Base-by-base conservation (phyloP, 2,888 invertebrate genomes). In the Latheticus oryzae region DNA sequence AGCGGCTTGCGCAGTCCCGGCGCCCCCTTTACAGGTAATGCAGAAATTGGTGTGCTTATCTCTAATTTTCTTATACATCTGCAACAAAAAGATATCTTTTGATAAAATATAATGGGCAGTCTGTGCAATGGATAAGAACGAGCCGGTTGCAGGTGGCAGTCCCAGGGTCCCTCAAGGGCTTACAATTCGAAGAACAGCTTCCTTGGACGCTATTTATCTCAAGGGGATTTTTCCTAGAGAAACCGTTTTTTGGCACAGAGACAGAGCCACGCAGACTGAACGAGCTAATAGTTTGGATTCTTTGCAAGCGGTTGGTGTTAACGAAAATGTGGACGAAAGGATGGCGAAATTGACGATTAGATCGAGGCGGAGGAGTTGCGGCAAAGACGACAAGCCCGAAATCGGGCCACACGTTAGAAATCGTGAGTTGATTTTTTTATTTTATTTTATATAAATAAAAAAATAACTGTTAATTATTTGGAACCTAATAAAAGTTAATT, bases 191-290 rank as follows among this genome's bases (percentile, higher is more conserved):
- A 84, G 91, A 66, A 91, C 91, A 55, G 90, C 90, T 24, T 91
- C 91, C 2, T 78, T 91, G 66, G 91, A 91, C 75, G 87, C 90
- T 11, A 84, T 91, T 68, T 90, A 91, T 78, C 83, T 90, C 70
- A 87, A 87, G 74, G 90, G 89, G 69, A 89, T 89, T 72, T 90
- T 89, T 88, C 87, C 90, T 28, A 83, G 87, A 68, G 90, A 90
- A 73, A 79, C 78, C 62, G 85, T 87, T 70, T 87, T 87, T 74
- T 82, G 86, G 66, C 86, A 88, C 72, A 84, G 86, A 67, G 86
- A 91, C 77, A 90, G 90, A 80, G 87, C 89, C 55, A 90, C 90
- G 67, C 91, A 91, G 85, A 55, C 59, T 19, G 54, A 59, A 8
- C 16, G 38, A 11, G 28, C 59, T 1, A 50, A 28, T 42, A 59